These are phyloP conservation scores for Oligia fasciuncula DNA, from an alignment of 2,888 invertebrate genomes.

Conservation along the genomic window DNA sequence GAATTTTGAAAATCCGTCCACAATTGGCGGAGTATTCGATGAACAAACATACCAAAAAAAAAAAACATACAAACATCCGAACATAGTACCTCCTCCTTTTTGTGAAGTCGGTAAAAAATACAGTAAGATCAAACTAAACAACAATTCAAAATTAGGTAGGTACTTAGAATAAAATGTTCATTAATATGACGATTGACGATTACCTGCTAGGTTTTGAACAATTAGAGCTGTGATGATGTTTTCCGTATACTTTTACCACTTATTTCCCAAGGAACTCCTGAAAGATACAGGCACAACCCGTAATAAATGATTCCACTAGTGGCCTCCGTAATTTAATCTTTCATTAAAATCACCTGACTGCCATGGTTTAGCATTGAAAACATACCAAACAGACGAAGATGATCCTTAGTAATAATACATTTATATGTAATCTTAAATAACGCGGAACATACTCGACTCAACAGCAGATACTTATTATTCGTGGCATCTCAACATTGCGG, in stretches of 20 bases:
- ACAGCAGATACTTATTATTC: conserved; percentile 18
- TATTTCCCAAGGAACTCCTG: no score
- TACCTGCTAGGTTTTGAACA: not conserved
- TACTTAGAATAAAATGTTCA: not conserved
- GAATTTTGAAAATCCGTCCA: no score
- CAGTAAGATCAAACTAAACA: not conserved
- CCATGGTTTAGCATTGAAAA: not conserved
- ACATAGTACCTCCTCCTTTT: no score
- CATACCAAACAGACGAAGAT: not conserved
- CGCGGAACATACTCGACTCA: conserved; percentile 5
- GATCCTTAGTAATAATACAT: not conserved
- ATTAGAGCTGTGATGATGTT: no score
- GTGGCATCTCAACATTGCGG: conserved; percentile 15
- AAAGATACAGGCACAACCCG: not conserved
- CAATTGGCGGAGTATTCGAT: no score
- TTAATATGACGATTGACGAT: not conserved
- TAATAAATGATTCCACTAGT: no score
- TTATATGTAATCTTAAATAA: conserved; percentile 1
- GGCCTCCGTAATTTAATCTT: no score
- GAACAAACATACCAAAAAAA: no score
- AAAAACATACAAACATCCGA: no score
- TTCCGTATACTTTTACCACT: no score
- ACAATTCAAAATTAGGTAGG: not conserved
- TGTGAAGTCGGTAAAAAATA: no score
- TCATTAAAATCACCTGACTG: no score